Base-by-base conservation (phyloP, 2,797 vertebrate species). In the Microctenopoma steveboyesi region DNA sequence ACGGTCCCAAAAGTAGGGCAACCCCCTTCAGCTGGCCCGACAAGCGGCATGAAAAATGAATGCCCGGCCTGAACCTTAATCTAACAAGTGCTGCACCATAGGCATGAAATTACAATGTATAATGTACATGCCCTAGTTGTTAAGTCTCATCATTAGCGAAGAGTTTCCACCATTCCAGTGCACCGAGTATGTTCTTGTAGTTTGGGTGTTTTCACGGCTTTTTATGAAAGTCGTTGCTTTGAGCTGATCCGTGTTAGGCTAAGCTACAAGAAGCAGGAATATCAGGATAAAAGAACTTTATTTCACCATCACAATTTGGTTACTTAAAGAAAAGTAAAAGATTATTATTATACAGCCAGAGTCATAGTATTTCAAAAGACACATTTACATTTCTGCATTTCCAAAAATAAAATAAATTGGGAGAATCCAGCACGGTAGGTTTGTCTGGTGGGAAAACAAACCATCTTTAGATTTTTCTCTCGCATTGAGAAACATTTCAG, bases 401-500 rank as follows among this genome's bases (percentile, higher is more conserved):
- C 22, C 22, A 22, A 30, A 30, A 30, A 30, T 5, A 33, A 33
- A 39, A 39, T 22, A 39, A 39, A 5, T 33, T 2, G 9, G 37
- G 37, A 37, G 10, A 37, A 39, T 39, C 37, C 37, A 33, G 42
- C 16, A 8, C 22, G 11, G 48, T 4, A 3, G 35, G n/a, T 39
- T 22, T 30, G 18, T 30, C 48, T 33, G 0, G 0, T 3, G 62
- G 74, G 69, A 18, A 13, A 67, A 72, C 37, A 22, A 1, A 22
- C 22, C 22, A 22, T 69, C 16, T 46, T 14, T 9, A 47, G 46
- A 48, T 69, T 84, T 66, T 57, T 69, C 2, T 48, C 46, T 11
- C 22, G 18, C 49, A 18, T 76, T 79, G 51, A 67, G 70, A 70
- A 60, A 49, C 47, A 42, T 84, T 66, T 72, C 66, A 82, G 62